Evolutionary conservation across 2,113 vertebrate genomes (phyloP).

Genomic region (Gnathonemus echidnorhynchus): DNA sequence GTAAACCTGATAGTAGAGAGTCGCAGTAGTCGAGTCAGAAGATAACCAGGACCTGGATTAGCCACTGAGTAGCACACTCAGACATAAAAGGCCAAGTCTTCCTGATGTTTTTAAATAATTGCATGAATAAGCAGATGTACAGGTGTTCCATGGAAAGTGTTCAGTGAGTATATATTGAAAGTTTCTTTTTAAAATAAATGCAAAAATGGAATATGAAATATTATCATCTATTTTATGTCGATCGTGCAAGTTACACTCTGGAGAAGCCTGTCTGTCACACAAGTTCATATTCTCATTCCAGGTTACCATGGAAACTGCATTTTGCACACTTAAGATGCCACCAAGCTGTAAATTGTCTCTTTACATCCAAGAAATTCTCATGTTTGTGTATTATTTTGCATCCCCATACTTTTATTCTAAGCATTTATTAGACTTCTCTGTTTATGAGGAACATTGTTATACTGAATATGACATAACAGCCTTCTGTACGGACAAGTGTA

Average conservation of each 20-base stretch:
- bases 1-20: neutral
- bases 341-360: neutral
- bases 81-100: neutral
- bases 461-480: neutral
- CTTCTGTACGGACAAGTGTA: neutral
- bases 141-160: neutral
- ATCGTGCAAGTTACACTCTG: neutral
- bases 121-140: neutral
- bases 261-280: neutral
- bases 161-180: neutral
- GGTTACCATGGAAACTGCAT: slow-evolving; percentile 6
- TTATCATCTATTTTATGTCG: neutral
- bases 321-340: slow-evolving; percentile 4
- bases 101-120: neutral
- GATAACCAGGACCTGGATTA: neutral
- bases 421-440: neutral
- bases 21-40: neutral
- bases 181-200: neutral
- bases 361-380: neutral
- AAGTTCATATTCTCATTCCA: neutral
- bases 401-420: neutral
- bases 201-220: neutral
- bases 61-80: neutral
- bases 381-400: neutral
- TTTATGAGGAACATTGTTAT: neutral